Evolutionary conservation across 30 jellyfish, hydroid and myxozoan genomes (phyloP), one percentile per base, ranked within the genome.

Genomic region (Nemopilema nomurai): DNA sequence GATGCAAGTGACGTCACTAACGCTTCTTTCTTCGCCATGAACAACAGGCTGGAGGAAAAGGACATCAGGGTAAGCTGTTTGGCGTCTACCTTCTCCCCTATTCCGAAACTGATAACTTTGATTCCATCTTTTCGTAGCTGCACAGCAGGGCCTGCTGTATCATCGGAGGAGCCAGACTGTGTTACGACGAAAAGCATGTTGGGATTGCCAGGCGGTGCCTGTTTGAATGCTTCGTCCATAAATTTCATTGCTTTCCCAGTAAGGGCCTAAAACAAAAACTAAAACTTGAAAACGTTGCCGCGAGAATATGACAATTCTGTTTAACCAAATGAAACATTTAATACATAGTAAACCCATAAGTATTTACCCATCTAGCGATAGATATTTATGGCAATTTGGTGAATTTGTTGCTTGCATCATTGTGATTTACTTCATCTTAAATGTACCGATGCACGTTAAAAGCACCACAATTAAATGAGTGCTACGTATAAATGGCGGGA

Each of bases 121-220:
- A 94, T 90, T 4, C 99, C 99, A 77, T 84, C 95, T 86, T 85
- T 90, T 28, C 97, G 77, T 8, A 90, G 94, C 67, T 69, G 90
- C 4, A 70, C 88, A 22, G 97, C 96, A 41, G 96, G 87, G 4
- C 77, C 88, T 16, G 89, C 79, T 28, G 80, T 93, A 67, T 86
- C 92, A 81, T 94, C 99, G 9, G 99, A 91, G 27, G 99, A 89
- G 18, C 77, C 83, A 18, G 97, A 79, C 31, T 90, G 97, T 8
- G 96, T 75, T 27, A 94, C 32, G n/a, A 94, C 95, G 69, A 67
- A 85, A 0, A 94, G 79, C 33, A 94, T 76, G 74, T 81, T 84
- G 28, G 99, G 97, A 69, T 94, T 94, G 63, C 99, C 96, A 4
- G 99, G 97, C 28, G 99, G 99, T 30, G 99, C 95, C 16, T 76